Evolutionary conservation across 1,140 invertebrate species (phyloP).

Genomic region (Ostrea denselamellosa): DNA sequence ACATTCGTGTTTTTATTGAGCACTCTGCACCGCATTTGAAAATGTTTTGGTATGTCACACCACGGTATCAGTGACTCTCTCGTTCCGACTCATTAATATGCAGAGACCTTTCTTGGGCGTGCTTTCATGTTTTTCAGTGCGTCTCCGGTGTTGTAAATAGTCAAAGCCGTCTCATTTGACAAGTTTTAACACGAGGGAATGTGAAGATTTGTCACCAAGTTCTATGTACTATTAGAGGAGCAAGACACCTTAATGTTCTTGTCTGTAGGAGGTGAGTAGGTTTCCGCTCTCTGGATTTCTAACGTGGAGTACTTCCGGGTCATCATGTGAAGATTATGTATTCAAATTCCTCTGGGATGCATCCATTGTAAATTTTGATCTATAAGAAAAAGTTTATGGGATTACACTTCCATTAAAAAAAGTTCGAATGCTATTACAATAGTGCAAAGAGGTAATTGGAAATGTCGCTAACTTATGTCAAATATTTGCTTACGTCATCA

Average conservation of each 20-base stretch:
- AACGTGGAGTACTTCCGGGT: background rate
- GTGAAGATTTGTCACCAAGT: background rate
- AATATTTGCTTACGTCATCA: constrained; percentile 31
- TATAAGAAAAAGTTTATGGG: background rate
- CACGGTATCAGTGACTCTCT: background rate
- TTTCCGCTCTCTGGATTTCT: background rate
- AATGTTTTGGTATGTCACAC: background rate
- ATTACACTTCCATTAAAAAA: background rate
- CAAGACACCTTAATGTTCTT: background rate
- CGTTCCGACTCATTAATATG: background rate
- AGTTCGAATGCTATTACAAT: background rate
- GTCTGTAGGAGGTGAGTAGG: background rate
- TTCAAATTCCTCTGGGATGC: constrained; percentile 39
- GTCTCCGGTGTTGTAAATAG: background rate
- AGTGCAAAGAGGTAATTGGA: background rate
- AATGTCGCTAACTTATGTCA: background rate
- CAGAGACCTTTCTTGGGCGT: background rate
- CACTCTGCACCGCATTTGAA: background rate
- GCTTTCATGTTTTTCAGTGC: background rate
- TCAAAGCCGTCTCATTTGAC: background rate
- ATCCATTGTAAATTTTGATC: constrained; percentile 34
- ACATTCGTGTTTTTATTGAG: background rate
- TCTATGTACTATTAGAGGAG: background rate
- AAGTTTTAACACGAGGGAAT: constrained; percentile 19
- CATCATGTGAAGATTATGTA: constrained; percentile 26